Percentiles rank a stretch among this genome's conserved stretches.
Conservation (phyloP, 2,113 vertebrate genomes). For the Ploceus nigricollis region DNA sequence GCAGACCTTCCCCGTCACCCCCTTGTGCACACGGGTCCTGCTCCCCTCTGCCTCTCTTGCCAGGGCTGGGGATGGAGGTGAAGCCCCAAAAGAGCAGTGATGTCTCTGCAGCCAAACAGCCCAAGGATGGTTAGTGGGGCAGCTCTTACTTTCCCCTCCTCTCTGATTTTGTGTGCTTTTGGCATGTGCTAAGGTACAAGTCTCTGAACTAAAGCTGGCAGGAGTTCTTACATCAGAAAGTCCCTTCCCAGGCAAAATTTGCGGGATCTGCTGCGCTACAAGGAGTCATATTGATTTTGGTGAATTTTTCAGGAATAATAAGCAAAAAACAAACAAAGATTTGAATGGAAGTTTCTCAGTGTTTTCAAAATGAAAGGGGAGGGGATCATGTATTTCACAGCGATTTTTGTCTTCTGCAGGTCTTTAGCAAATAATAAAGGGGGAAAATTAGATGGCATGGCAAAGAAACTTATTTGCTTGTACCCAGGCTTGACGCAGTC, state of each 20-base stretch:
- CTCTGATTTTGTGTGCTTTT: fast-evolving
- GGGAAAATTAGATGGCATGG: not conserved
- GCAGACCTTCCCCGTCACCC: fast-evolving
- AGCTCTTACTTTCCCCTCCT: not conserved
- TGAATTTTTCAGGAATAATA: not conserved
- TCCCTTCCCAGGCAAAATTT: not conserved
- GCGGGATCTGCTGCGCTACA: not conserved
- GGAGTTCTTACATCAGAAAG: not conserved
- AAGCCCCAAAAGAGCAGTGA: not conserved
- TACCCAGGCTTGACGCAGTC: not conserved
- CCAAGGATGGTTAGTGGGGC: not conserved
- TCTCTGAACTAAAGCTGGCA: not conserved
- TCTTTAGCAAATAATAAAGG: not conserved
- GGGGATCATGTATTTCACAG: not conserved
- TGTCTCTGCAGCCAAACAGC: not conserved
- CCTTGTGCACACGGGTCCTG: fast-evolving
- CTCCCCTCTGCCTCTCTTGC: not conserved
- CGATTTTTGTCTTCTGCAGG: not conserved
- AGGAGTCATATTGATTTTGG: not conserved
- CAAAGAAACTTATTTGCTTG: not conserved
- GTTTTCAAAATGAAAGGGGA: not conserved
- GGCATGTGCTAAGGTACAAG: not conserved
- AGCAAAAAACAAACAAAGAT: not conserved
- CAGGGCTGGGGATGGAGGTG: not conserved
- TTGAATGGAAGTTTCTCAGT: not conserved